Conservation (phyloP, 2,113 vertebrate species). For the Puntigrus tetrazona region DNA sequence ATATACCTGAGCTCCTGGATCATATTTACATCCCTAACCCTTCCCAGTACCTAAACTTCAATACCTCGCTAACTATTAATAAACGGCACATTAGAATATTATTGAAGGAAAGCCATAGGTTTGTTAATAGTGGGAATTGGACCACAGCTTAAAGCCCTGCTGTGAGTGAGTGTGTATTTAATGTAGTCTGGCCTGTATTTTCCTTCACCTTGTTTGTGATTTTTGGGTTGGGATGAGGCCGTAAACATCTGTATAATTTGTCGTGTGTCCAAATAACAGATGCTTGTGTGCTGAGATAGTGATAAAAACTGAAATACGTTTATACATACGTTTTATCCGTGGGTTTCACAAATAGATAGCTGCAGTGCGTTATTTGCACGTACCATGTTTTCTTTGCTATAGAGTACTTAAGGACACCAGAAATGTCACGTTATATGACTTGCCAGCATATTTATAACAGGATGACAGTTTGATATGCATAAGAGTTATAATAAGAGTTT, state of each 20-base stretch:
- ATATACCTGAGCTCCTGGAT: too few relatives aligned
- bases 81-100: too few relatives aligned
- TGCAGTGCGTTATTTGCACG: neutral
- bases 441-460: neutral
- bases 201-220: neutral
- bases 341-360: neutral
- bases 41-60: too few relatives aligned
- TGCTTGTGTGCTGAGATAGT: neutral
- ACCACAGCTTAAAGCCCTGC: neutral
- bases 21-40: too few relatives aligned
- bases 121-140: too few relatives aligned
- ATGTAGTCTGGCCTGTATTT: neutral
- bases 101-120: too few relatives aligned
- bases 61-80: too few relatives aligned
- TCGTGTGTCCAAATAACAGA: neutral
- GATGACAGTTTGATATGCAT: neutral
- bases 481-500: neutral
- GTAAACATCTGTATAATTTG: neutral
- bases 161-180: neutral
- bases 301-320: too few relatives aligned
- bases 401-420: neutral
- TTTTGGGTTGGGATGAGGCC: neutral
- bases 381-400: neutral
- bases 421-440: neutral
- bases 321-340: neutral